Base-by-base conservation (phyloP, 2,888 invertebrate species). In the Troides oblongomaculatus region DNA sequence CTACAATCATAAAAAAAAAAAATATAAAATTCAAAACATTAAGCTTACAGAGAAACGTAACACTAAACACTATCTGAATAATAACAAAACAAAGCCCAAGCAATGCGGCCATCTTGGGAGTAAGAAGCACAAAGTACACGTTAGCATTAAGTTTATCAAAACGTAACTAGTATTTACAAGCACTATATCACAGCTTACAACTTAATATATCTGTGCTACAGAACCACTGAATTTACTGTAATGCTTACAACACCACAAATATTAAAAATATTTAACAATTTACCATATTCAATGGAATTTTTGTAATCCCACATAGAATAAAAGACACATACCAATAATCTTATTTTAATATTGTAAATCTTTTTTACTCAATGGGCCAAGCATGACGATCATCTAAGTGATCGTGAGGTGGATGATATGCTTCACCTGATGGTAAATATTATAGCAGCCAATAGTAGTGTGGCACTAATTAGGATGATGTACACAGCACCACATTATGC, bases 121-220 rank as follows among this genome's bases (percentile, higher is more conserved):
- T 65, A 64, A 50, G 53, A 68, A 62, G 64, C 61, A 67, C 73
- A 74, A 77, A 73, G 73, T 76, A 72, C 76, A 76, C 71, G 75
- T 76, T 39, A 65, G 43, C 36, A 72, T 74, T 73, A 71, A 73
- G 61, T 57, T 46, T 59, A 59, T 62, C 59, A 30, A 36, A 70
- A 66, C 64, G 72, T 66, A 68, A 77, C 73, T 76, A 77, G 77
- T 77, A 76, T 77, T 86, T 88, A 90, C 88, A 90, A 86, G 86
- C 88, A 82, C 87, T 90, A 89, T 91, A 92, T 91, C 91, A 92
- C 92, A 90, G 90, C 90, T 88, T 85, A 87, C 77, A 81, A 86
- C 83, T 85, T 84, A 85, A 81, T 84, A 85, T 77, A 79, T 82
- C 78, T 81, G 82, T 82, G 82, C 70, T 66, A 66, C 62, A 62